Percentiles rank a stretch among this genome's conserved stretches.
These are phyloP conservation scores for Chloroclystis v-ata DNA, from an alignment of 2,888 invertebrate species.

Conservation along the genomic window DNA sequence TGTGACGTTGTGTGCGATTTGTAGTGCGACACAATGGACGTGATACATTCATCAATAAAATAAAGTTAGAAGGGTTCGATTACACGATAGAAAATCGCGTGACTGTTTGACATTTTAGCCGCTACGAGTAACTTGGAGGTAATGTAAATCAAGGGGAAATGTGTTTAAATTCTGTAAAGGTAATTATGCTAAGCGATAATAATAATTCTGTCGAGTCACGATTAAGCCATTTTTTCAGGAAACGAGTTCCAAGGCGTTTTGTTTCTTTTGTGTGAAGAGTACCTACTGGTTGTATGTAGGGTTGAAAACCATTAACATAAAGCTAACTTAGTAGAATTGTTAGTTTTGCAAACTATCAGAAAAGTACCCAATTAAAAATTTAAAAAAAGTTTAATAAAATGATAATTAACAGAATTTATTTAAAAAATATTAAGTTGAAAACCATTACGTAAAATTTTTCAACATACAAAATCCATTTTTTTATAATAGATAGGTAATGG, in stretches of 20 bases:
- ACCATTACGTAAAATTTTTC: too few relatives aligned
- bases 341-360: too few relatives aligned
- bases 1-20: constrained; percentile 58
- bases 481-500: too few relatives aligned
- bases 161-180: constrained; percentile 50
- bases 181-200: constrained; percentile 56
- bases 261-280: constrained; percentile 22
- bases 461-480: too few relatives aligned
- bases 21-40: constrained; percentile 40
- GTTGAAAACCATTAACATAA: too few relatives aligned
- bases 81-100: constrained; percentile 58
- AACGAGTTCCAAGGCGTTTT: constrained; percentile 29
- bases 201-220: constrained; percentile 50
- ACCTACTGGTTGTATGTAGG: not conserved
- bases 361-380: too few relatives aligned
- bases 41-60: constrained; percentile 40
- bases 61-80: constrained; percentile 38
- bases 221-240: constrained; percentile 41
- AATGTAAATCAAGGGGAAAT: constrained; percentile 41
- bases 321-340: too few relatives aligned
- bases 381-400: too few relatives aligned
- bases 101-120: constrained; percentile 56
- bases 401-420: too few relatives aligned
- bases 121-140: constrained; percentile 26
- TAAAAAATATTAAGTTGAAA: too few relatives aligned